Conservation (phyloP, 1,140 invertebrate genomes). For the Diuraphis noxia region DNA sequence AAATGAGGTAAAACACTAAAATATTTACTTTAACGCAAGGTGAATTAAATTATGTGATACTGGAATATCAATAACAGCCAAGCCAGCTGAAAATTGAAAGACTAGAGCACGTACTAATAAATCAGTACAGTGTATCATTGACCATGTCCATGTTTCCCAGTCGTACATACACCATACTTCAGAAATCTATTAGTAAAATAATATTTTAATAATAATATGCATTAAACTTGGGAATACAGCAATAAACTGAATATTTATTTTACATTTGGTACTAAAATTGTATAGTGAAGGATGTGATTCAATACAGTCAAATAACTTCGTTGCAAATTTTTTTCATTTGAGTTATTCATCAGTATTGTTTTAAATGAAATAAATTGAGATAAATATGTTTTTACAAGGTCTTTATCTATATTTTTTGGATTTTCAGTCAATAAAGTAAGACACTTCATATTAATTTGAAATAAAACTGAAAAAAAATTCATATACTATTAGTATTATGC, state of each 20-base stretch:
- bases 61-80: constrained; percentile 39
- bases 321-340: background rate
- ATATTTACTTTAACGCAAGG: constrained; percentile 26
- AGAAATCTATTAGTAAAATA: background rate
- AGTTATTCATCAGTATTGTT: constrained; percentile 7
- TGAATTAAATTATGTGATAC: constrained; percentile 25
- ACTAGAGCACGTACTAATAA: constrained; percentile 27
- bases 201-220: background rate
- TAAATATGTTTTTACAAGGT: constrained; percentile 4
- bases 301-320: constrained; percentile 16
- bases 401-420: background rate
- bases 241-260: background rate
- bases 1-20: background rate
- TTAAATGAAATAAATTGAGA: constrained; percentile 18
- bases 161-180: constrained; percentile 33
- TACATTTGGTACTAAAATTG: constrained; percentile 32
- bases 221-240: no score
- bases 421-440: constrained; percentile 35
- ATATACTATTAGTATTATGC: background rate
- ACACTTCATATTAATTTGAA: constrained; percentile 20
- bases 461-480: constrained; percentile 28
- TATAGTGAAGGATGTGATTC: constrained; percentile 17
- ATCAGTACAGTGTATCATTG: constrained; percentile 39
- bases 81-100: constrained; percentile 43
- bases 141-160: constrained; percentile 48